Base-by-base conservation (phyloP, 2,797 vertebrate genomes). In the Microtus obscurus region DNA sequence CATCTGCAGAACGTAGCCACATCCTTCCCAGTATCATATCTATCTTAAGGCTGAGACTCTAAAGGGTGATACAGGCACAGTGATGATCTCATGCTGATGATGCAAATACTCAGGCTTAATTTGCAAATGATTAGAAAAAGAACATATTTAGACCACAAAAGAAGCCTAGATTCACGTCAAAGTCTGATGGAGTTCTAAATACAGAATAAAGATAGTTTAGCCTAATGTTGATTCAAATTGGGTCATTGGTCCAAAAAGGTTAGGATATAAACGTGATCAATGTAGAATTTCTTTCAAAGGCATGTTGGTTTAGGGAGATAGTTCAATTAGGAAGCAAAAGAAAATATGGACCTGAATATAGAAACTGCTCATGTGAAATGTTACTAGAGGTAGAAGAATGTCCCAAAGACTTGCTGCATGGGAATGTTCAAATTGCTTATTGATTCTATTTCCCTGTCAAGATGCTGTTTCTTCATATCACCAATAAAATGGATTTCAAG, bases 191-290 rank as follows among this genome's bases (percentile, higher is more conserved):
- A 79, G 19, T 86, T 89, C 34, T 92, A 82, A 97, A 92, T 77
- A 85, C 6, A 14, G 21, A 83, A 53, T 86, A 34, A 89, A 78
- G 13, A 3, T 45, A 31, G 53, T 56, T 13, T 34, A 88, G 56
- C 31, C 29, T 19, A 94, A 83, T 53, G 89, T 12, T 56, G 67
- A 93, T 51, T 31, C 59, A 90, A 95, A 71, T 89, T 71, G 74
- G 21, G 31, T 21, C 63, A 79, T 27, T 53, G n/a, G 29, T 53
- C 93, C 34, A 93, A 80, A 79, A 86, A 65, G 45, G 25, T 67
- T 93, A 45, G n/a, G 21, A 48, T 4, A 61, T 79, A 96, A 63
- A 81, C 12, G 40, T 67, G 37, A 76, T 67, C 48, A 87, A 94
- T 80, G 4, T 71, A 34, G 3, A 73, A 63, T 71, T 40, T 87